Percentiles rank a stretch among this genome's conserved stretches.
These are phyloP conservation scores for Onychomys arenicola DNA, from an alignment of 2,797 vertebrate genomes.

Conservation along the genomic window DNA sequence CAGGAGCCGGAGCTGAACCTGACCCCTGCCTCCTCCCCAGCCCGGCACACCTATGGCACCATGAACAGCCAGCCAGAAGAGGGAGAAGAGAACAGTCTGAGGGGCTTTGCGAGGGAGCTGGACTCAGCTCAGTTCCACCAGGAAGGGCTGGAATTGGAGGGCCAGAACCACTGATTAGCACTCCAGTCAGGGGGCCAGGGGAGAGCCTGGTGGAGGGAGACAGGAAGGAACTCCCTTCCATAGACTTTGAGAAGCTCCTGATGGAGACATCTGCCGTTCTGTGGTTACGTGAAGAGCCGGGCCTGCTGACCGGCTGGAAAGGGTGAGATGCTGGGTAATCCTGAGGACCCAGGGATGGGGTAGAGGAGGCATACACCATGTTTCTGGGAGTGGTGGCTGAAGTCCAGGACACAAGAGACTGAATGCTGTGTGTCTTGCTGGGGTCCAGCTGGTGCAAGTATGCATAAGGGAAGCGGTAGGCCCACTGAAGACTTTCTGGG, in stretches of 20 bases:
- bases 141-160: constrained; percentile 91
- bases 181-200: accelerated
- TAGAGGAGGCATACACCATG: background rate
- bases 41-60: constrained; percentile 95
- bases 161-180: constrained; percentile 89
- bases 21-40: constrained; percentile 95
- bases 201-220: background rate
- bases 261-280: background rate
- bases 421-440: background rate
- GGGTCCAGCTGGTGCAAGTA: background rate
- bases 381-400: background rate
- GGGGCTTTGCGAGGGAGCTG: constrained; percentile 89
- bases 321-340: background rate
- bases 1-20: constrained; percentile 96
- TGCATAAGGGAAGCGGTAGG: background rate
- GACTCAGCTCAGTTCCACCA: constrained; percentile 89
- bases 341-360: background rate
- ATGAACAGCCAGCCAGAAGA: constrained; percentile 93
- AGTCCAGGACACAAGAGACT: constrained; percentile 1
- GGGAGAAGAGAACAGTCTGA: constrained; percentile 85
- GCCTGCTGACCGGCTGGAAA: constrained; percentile 6
- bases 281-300: background rate
- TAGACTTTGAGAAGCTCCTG: constrained; percentile 55
- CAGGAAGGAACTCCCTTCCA: constrained; percentile 45
- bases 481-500: background rate